Evolutionary conservation across 2,113 vertebrate species (phyloP).

Genomic region (Coptodon bakossiorum): DNA sequence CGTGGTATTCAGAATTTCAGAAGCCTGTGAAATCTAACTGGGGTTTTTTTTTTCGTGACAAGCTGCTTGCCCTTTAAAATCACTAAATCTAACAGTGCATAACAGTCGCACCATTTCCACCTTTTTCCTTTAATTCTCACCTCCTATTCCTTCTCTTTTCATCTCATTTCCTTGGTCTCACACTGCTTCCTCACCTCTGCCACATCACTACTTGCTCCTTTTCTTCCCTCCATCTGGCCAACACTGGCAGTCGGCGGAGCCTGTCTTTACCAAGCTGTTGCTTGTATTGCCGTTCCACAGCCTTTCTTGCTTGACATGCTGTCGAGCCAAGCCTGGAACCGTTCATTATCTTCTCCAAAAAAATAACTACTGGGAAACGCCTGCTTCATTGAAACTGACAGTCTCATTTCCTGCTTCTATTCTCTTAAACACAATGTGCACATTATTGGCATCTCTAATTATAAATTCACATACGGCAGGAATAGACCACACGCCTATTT

Average conservation of each 20-base stretch:
- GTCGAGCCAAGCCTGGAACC: constrained; percentile 51
- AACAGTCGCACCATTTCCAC: background rate
- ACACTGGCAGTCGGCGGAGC: constrained; percentile 36
- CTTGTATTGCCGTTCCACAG: constrained; percentile 25
- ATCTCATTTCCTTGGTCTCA: constrained; percentile 33
- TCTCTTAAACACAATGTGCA: constrained; percentile 56
- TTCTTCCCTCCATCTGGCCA: constrained; percentile 59
- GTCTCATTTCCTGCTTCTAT: constrained; percentile 62
- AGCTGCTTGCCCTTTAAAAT: background rate
- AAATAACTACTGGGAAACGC: constrained; percentile 53
- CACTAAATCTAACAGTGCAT: background rate
- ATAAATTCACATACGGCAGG: constrained; percentile 16
- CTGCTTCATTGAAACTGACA: constrained; percentile 65
- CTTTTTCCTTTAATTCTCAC: constrained; percentile 30
- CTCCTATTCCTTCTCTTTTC: background rate
- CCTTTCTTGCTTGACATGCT: constrained; percentile 52
- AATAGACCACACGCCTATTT: constrained; percentile 16
- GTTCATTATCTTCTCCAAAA: constrained; percentile 56
- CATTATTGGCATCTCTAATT: constrained; percentile 58
- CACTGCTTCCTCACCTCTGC: constrained; percentile 44
- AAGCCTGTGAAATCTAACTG: background rate
- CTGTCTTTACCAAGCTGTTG: constrained; percentile 60
- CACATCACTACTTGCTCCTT: constrained; percentile 33
- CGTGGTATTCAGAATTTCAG: background rate
- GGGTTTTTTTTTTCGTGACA: background rate